Base-by-base conservation (phyloP, 2,888 invertebrate genomes). In the Synanthedon myopaeformis region DNA sequence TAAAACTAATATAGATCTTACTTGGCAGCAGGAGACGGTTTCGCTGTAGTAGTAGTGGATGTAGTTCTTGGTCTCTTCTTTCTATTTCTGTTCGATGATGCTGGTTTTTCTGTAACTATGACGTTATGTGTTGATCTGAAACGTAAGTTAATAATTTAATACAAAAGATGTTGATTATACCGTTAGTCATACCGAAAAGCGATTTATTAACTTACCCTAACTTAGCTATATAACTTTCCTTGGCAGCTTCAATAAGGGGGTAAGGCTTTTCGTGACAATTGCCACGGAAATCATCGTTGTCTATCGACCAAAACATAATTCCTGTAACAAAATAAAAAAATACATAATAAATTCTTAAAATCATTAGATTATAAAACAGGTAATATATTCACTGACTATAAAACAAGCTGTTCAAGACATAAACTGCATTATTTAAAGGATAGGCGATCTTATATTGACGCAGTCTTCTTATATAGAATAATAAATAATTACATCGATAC, bases 241-340 rank as follows among this genome's bases (percentile, higher is more conserved):
- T 96, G 41, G 94, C 96, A 0, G 96, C 95, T 74, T 96, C 96
- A 61, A 97, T 96, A 51, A 97, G 85, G 0, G 97, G 97, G 82
- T 96, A 97, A 0, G 96, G 93, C 70, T 93, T 92, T 28, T 91
- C 93, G 61, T 94, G 94, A 71, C 97, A 97, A 42, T 90, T 91
- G n/a, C 97, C 97, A 51, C 96, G 91, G 89, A 97, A 97, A 72
- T 97, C 97, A 60, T 97, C 97, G 74, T 96, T 97, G 81, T 97
- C 97, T 63, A 97, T 94, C 0, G 96, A 94, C 95, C 95, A 96
- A 80, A 95, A 95, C 95, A 95, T 95, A 52, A 95, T 95, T 57
- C 88, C 88, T 88, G 49, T 49, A 17, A n/a, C n/a, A n/a, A n/a
- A n/a, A n/a, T n/a, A 8, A 19, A 12, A 12, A 45, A 35, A 1